Evolutionary conservation across 2,797 vertebrate species (phyloP), one percentile per base, ranked within the genome.

Genomic region (Enteromius anoplus): DNA sequence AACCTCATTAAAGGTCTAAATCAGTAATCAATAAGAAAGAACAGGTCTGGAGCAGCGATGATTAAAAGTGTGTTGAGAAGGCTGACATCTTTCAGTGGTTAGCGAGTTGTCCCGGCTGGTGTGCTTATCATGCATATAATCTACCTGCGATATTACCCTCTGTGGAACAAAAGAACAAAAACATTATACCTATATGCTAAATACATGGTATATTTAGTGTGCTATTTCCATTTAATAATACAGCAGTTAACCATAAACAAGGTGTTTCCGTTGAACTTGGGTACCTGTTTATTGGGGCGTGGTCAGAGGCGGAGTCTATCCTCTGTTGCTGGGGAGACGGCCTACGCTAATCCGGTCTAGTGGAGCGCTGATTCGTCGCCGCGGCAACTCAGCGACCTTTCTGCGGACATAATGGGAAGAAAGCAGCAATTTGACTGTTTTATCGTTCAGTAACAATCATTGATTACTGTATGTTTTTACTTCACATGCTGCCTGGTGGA

Each of bases 321-420:
- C 96, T 90, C 95, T 93, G 86, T 90, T 92, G 85, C 85, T 96
- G 23, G 96, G 90, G 0, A 97, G 93, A 11, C 90, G 95, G 32
- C 93, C 95, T 82, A 92, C 93, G 26, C 97, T 96, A 9, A 98
- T 96, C 80, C 97, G 89, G 91, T 98, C 97, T 0, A 99, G 89
- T 1, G 96, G 96, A 15, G 93, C 90, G 2, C 93, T 95, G 75
- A 94, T 91, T 60, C 94, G 90, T 51, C 94, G 94, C 80, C 95
- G 95, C 0, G 96, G 93, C 83, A 93, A 87, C 83, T 95, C 93
- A 4, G 91, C 90, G 0, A 86, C 92, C 87, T 97, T 97, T 83
- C 96, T 97, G 87, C 51, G 37, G 68, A 85, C 12, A 78, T 40
- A 58, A 42, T 4, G 17, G 23, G 0, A 10, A 65, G 5, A 58